Conservation (phyloP, 2,797 vertebrate genomes). For the Enteromius thamalakanensis region DNA sequence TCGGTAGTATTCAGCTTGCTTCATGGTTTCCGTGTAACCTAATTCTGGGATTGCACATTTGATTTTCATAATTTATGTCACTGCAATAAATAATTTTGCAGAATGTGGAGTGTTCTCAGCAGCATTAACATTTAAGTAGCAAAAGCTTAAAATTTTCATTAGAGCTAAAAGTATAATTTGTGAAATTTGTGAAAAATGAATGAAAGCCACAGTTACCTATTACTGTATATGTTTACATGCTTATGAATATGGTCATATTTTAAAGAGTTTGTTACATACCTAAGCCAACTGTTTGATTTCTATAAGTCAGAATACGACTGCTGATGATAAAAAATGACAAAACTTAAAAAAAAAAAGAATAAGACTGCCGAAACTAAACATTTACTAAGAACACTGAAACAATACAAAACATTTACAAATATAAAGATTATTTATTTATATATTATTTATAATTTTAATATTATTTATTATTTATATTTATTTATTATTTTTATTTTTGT, state of each 20-base stretch:
- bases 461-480: too few relatives aligned
- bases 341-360: too few relatives aligned
- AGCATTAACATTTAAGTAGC: neutral
- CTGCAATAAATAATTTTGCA: neutral
- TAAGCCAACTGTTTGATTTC: neutral
- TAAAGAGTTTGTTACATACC: neutral
- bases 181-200: neutral
- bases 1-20: neutral
- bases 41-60: neutral
- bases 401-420: neutral
- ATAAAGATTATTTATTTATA: too few relatives aligned
- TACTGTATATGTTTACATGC: neutral
- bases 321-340: neutral
- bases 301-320: neutral
- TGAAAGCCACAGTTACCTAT: neutral
- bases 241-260: conserved; percentile 3
- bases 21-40: neutral
- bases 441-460: too few relatives aligned
- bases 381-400: neutral
- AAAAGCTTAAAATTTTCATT: neutral
- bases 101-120: neutral
- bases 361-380: neutral
- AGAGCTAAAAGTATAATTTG: neutral
- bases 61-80: neutral
- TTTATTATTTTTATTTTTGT: too few relatives aligned